A percentile compares a stretch with the other conserved stretches of the same genome.
Conservation (phyloP, 2,888 invertebrate species). For the Argyresthia goedartella region DNA sequence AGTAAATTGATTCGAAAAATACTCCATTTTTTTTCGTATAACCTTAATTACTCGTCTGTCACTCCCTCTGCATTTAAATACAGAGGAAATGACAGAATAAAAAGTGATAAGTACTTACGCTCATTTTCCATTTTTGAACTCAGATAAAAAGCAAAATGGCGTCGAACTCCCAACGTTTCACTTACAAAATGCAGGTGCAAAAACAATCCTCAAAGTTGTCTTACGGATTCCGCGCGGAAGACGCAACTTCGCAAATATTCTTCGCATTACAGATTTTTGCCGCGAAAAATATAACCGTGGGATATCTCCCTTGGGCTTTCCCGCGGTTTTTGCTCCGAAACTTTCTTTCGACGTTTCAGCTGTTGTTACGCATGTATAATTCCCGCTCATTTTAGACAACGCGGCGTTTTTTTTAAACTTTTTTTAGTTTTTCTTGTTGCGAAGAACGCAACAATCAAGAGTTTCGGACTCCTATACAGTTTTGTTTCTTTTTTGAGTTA, state of each 20-base stretch:
- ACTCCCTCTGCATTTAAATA: no score
- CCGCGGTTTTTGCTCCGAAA: neutral
- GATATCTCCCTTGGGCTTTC: neutral
- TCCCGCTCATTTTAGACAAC: neutral
- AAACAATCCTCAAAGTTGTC: conserved; percentile 4
- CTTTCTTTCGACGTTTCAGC: neutral
- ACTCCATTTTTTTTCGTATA: no score
- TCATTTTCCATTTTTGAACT: neutral
- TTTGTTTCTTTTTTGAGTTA: no score
- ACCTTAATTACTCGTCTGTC: no score
- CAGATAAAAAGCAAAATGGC: neutral
- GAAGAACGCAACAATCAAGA: no score
- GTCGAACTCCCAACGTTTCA: neutral
- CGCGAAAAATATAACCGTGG: neutral
- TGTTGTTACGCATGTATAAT: conserved; percentile 5
- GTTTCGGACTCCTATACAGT: no score
- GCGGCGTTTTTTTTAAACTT: neutral
- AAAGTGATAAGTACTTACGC: neutral
- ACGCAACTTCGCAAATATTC: neutral
- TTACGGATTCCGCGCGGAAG: neutral
- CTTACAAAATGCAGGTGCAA: conserved; percentile 5
- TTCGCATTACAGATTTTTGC: conserved; percentile 5
- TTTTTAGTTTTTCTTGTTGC: neutral
- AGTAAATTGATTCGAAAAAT: no score
- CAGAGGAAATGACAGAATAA: no score